Percentiles rank a stretch among this genome's conserved stretches.
Conservation (phyloP, 2,888 invertebrate species). For the Alcis repandata region DNA sequence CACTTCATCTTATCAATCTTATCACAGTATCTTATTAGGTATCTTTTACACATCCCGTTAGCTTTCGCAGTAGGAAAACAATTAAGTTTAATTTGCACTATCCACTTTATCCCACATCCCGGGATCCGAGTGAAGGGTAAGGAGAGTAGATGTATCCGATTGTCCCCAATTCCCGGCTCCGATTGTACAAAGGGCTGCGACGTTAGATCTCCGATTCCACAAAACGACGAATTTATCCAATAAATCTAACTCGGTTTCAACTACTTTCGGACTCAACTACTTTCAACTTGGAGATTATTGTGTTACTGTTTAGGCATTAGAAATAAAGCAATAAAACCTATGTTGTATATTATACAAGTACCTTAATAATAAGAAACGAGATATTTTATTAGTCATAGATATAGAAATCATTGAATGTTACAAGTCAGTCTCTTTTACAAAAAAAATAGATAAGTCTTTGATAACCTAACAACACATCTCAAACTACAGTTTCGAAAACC, state of each 20-base stretch:
- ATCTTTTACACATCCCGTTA: too few relatives aligned
- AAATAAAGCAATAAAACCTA: background rate
- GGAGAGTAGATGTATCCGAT: constrained; percentile 34
- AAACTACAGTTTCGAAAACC: too few relatives aligned
- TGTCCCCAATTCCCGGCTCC: constrained; percentile 44
- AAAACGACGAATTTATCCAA: constrained; percentile 42
- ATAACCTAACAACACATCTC: too few relatives aligned
- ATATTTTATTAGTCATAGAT: too few relatives aligned
- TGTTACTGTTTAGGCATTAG: background rate
- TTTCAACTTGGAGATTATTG: background rate
- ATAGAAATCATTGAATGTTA: too few relatives aligned
- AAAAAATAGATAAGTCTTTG: too few relatives aligned
- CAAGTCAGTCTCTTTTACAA: too few relatives aligned
- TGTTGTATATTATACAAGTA: too few relatives aligned
- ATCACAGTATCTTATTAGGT: too few relatives aligned
- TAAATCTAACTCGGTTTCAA: constrained; percentile 36
- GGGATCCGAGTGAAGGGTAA: constrained; percentile 3
- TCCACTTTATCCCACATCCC: constrained; percentile 5
- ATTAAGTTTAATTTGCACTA: background rate
- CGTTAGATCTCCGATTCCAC: constrained; percentile 33
- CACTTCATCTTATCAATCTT: too few relatives aligned
- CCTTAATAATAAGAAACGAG: too few relatives aligned
- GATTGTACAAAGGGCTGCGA: constrained; percentile 40
- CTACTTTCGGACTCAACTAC: background rate
- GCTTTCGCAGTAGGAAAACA: background rate